Evolutionary conservation across 2,113 vertebrate genomes (phyloP).

Genomic region (Catharus fuscescens): DNA sequence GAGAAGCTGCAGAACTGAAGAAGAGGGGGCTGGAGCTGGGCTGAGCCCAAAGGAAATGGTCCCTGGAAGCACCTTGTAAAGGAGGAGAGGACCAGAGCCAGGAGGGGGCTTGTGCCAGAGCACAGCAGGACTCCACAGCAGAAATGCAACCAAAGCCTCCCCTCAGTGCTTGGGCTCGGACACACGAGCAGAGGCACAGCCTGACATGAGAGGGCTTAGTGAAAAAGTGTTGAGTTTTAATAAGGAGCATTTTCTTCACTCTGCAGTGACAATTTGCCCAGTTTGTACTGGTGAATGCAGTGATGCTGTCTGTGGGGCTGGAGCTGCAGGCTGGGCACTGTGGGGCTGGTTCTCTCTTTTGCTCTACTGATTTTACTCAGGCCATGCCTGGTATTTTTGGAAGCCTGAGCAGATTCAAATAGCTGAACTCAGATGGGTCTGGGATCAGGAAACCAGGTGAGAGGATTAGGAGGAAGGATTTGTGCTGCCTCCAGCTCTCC

Average conservation of each 20-base stretch:
- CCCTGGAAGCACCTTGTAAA: not conserved
- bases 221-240: not conserved
- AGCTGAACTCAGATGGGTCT: conserved; percentile 9
- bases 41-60: not conserved
- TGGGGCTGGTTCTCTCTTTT: no score
- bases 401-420: conserved; percentile 6
- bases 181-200: not conserved
- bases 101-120: not conserved
- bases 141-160: rapidly evolving
- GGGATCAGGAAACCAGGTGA: not conserved
- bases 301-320: not conserved
- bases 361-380: no score
- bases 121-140: not conserved
- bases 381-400: conserved; percentile 5
- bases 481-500: not conserved
- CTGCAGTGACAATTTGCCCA: not conserved
- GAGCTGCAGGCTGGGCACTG: not conserved
- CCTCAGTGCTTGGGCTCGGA: no score
- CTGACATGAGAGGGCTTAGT: not conserved
- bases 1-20: not conserved
- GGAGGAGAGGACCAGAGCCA: not conserved
- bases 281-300: not conserved
- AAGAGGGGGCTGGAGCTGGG: not conserved
- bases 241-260: not conserved
- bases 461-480: not conserved